Evolutionary conservation across 2,888 invertebrate species (phyloP), one percentile per base, ranked within the genome.

Genomic region (Tineola bisselliella): DNA sequence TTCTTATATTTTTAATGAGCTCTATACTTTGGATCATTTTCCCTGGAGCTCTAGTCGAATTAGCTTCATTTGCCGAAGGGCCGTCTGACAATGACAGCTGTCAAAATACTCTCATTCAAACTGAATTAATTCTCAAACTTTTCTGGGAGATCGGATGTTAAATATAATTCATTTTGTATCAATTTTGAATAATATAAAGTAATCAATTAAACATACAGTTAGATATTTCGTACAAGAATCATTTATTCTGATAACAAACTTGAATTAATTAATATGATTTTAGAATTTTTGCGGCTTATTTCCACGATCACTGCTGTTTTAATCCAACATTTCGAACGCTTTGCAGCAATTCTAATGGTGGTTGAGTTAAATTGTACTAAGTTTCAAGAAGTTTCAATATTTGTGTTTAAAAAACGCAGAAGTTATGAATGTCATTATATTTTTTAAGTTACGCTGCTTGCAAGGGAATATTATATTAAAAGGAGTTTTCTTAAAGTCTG

Each of bases 1-100:
- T 48, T 15, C 10, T 18, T 48, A 48, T 13, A 12, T 18, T 48
- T 56, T 25, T 56, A 56, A 19, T 56, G 25, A 18, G 30, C 12
- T 25, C 18, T 19, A 25, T 25, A 58, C 33, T 58, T 33, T 11
- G 33, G n/a, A 15, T 58, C 33, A n/a, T 58, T 33, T 17, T 33
- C 58, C 33, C 58, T 17, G 33, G 33, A 58, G 58, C 33, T 15
- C 17, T 11, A 33, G 25, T 64, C 67, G 72, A 79, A 81, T 82
- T 81, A 77, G 79, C 77, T 78, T 81, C 81, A 77, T 82, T 82
- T 77, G 79, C 81, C 77, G 72, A 76, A 80, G 79, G 81, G 78
- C 72, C 73, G 74, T 69, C 75, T 81, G 81, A 67, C 66, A 71
- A 68, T 81, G 81, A 79, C 82, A 81, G 81, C 80, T 78, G 77